Evolutionary conservation across 2,888 invertebrate genomes (phyloP), one percentile per base, ranked within the genome.

Genomic region (Tenthredo distinguenda): DNA sequence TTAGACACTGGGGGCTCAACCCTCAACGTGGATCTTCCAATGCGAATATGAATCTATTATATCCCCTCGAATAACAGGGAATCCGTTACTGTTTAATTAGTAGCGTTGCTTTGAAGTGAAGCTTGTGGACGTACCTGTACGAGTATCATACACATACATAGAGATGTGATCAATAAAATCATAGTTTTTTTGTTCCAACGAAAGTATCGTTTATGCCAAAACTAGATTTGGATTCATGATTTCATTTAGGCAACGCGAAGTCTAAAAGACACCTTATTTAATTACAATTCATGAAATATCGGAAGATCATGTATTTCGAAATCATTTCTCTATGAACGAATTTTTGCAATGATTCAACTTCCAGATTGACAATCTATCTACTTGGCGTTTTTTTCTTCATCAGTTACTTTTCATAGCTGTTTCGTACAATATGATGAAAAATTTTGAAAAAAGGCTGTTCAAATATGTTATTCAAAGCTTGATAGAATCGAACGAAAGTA

Each of bases 51-150:
- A 47, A 47, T 43, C 74, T 74, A 12, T 43, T 12, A 74, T 43
- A 74, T 21, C 26, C 68, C 34, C 68, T 34, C 18, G 34, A 68
- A 68, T 68, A 68, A 34, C 18, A 68, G 15, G 34, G 34, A 34
- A 68, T 68, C 31, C 18, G 21, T 68, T 18, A 10, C 18, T 68
- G 68, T 68, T 68, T 68, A 68, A 68, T 68, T 68, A 68, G 68
- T 34, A 68, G 18, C 31, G 31, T 68, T 68, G 68, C 68, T 68
- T 68, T 68, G 68, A 68, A 68, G 68, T 68, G 26, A 68, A 12
- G 68, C 68, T 26, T 65, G 12, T 31, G 5, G 65, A 31, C 15
- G 31, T 26, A 65, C 10, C 26, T 62, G 62, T 26, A n/a, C 65
- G 65, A 15, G 15, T 65, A 65, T 26, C 15, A 26, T 12, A 26